Conservation (phyloP, 2,797 vertebrate species). For the Dicrostonyx torquatus region DNA sequence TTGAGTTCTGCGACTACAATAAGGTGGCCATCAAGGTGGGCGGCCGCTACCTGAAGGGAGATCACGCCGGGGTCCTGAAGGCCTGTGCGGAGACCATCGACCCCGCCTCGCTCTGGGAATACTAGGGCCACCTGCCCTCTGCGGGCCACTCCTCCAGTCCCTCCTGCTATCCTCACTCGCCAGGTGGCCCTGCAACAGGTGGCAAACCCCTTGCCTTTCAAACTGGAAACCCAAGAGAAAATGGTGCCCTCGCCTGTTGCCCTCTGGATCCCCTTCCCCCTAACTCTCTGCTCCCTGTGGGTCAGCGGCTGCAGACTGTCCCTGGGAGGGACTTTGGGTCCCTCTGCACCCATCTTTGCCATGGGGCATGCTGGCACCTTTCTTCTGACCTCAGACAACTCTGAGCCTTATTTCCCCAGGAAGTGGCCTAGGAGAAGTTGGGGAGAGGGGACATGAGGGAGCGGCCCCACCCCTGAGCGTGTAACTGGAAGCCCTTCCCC, state of each 20-base stretch:
- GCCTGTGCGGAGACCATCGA: conserved; percentile 94
- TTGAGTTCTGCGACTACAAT: conserved; percentile 99
- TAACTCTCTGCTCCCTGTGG: conserved; percentile 39
- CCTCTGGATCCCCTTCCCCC: conserved; percentile 26
- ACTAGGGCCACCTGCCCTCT: conserved; percentile 85
- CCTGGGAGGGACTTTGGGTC: neutral
- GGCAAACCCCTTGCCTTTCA: conserved; percentile 72
- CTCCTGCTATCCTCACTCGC: conserved; percentile 7
- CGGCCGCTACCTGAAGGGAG: conserved; percentile 96
- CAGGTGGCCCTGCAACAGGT: neutral
- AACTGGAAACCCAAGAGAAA: conserved; percentile 85
- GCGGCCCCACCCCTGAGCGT: neutral
- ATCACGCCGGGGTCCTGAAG: conserved; percentile 98
- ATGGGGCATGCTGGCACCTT: conserved; percentile 63
- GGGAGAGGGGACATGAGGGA: neutral
- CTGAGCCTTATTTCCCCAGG: conserved; percentile 76
- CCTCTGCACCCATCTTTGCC: conserved; percentile 66
- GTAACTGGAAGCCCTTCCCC: conserved; percentile 59
- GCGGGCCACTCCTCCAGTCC: conserved; percentile 9
- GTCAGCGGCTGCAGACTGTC: neutral
- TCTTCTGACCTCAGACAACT: conserved; percentile 78
- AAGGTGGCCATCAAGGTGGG: conserved; percentile 96
- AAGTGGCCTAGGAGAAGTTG: neutral
- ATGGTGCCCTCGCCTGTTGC: conserved; percentile 70
- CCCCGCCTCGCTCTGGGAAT: conserved; percentile 97